Conservation (phyloP, 35 echinoderm and acorn worm species). For the Anneissia japonica region DNA sequence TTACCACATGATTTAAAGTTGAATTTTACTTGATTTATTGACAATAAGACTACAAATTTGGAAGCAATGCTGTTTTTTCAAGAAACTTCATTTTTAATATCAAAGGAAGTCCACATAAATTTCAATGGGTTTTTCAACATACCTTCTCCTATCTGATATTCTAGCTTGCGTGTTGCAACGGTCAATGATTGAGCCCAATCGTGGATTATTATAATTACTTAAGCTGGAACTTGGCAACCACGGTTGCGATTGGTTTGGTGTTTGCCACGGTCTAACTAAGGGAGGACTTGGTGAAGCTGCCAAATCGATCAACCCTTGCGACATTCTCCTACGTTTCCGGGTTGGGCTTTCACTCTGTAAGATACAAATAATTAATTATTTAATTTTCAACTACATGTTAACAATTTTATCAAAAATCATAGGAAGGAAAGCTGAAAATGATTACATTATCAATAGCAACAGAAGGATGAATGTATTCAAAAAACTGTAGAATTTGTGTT, state of each 20-base stretch:
- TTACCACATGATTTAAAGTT: too few species aligned
- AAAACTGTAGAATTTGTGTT: too few species aligned
- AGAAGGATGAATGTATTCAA: too few species aligned
- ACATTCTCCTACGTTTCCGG: slow-evolving; percentile 97
- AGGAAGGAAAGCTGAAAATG: too few species aligned
- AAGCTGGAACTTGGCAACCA: not conserved
- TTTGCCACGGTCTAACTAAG: slow-evolving; percentile 90
- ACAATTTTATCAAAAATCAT: not conserved
- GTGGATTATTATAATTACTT: not conserved
- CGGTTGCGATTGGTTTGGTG: slow-evolving; percentile 24
- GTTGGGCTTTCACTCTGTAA: slow-evolving; percentile 96
- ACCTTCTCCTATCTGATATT: not conserved
- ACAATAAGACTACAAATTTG: too few species aligned
- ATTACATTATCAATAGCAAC: too few species aligned
- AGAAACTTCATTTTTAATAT: too few species aligned
- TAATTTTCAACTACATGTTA: not conserved
- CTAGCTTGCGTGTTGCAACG: not conserved
- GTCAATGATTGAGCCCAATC: not conserved
- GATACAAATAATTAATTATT: not conserved
- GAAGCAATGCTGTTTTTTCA: too few species aligned
- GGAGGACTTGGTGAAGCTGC: slow-evolving; percentile 83
- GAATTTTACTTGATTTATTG: too few species aligned
- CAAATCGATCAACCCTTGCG: slow-evolving; percentile 81
- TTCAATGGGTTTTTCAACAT: not conserved
- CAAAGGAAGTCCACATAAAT: not conserved